Conservation (phyloP, 2,797 vertebrate genomes). For the Smutsia gigantea region DNA sequence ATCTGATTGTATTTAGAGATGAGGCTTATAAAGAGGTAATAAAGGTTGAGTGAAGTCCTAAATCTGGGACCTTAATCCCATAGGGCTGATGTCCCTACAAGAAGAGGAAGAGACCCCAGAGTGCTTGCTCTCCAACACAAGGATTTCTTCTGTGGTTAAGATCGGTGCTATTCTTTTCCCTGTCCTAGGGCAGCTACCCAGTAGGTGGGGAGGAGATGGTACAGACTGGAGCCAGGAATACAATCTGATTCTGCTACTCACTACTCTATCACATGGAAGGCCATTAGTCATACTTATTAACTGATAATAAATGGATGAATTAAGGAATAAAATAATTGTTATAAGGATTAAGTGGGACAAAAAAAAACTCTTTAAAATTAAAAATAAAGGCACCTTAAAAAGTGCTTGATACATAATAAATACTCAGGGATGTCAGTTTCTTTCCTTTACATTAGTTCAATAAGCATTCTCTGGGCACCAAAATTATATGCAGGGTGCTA, state of each 20-base stretch:
- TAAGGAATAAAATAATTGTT: not conserved
- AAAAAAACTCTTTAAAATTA: not conserved
- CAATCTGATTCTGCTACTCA: not conserved
- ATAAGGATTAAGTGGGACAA: not conserved
- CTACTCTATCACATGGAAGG: not conserved
- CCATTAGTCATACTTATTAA: not conserved
- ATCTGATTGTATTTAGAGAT: not conserved
- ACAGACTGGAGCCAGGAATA: not conserved
- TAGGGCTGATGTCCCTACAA: not conserved
- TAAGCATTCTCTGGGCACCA: not conserved
- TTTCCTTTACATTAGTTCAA: not conserved
- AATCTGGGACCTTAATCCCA: not conserved
- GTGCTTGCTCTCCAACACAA: not conserved
- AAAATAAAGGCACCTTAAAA: not conserved
- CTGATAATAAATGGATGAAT: not conserved
- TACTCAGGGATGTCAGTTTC: not conserved
- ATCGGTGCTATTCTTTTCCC: not conserved
- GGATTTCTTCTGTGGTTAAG: not conserved
- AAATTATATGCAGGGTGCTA: not conserved
- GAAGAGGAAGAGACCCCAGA: not conserved
- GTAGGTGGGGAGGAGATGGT: not conserved
- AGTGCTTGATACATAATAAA: not conserved
- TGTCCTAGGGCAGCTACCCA: not conserved
- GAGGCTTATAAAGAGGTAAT: not conserved
- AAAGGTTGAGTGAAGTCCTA: not conserved